Evolutionary conservation across 2,888 invertebrate species (phyloP), one percentile per base, ranked within the genome.

Genomic region (Cephus rjabovi): DNA sequence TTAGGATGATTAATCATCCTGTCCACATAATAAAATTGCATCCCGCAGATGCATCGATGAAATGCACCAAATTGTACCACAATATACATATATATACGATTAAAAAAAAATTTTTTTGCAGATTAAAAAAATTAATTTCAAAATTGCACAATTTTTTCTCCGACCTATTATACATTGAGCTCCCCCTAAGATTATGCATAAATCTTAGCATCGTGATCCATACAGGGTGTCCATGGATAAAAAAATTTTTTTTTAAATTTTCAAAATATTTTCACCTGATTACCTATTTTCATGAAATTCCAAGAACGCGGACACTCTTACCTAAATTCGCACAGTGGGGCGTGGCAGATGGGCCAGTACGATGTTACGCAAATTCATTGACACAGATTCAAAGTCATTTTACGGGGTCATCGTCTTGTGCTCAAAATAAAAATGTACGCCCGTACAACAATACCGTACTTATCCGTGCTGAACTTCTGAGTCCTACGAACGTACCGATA

Each of bases 321-420:
- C 23, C 71, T 12, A 15, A 12, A 34, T 34, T 31, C 71, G 71
- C 71, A 71, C 4, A 71, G n/a, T 34, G n/a, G n/a, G 71, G 68
- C 30, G 71, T 40, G 74, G 75, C 33, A n/a, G 23, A 74, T 3
- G 33, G 30, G 74, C 34, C 31, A 11, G 15, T 74, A 74, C 40
- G 15, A 77, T 69, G 56, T 74, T 37, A 37, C 75, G 75, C 33
- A 33, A 77, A 70, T 56, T 69, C 75, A 75, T 77, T 77, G 77
- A 77, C 77, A 75, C 75, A 77, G 68, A 77, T 77, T 23, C 40
- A 30, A 71, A 71, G 71, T 31, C 71, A 12, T 71, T 31, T 33
- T 34, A 34, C 71, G 71, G 71, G 71, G 71, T 71, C 71, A 23
- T 71, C 33, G 71, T 31, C 71, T 71, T 23, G 31, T 71, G 71